Percentiles rank a stretch among this genome's conserved stretches.
Conservation (phyloP, 2,888 invertebrate genomes). For the Nemurella pictetii region DNA sequence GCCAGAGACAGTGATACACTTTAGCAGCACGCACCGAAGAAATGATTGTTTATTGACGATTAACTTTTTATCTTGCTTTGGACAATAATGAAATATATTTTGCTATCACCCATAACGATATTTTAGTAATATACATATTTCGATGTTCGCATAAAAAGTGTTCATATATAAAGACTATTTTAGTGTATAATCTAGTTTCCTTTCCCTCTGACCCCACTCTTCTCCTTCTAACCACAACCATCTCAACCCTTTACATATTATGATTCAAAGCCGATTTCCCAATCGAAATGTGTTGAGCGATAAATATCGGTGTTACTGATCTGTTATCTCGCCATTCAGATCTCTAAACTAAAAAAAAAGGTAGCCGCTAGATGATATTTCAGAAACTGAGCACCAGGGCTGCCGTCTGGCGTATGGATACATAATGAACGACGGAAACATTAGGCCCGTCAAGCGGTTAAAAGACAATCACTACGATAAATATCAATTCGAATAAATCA, state of each 20-base stretch:
- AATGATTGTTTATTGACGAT: too few species aligned
- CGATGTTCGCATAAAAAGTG: too few species aligned
- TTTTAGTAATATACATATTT: too few species aligned
- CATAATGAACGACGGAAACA: slow-evolving; percentile 22
- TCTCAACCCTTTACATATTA: neutral
- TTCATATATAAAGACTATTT: too few species aligned
- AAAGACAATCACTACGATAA: slow-evolving; percentile 26
- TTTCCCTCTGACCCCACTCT: too few species aligned
- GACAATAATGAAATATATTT: too few species aligned
- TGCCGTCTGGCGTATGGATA: neutral
- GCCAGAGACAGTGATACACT: too few species aligned
- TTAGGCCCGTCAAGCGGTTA: neutral
- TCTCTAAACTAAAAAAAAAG: neutral
- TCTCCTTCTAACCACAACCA: neutral
- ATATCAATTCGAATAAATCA: slow-evolving; percentile 9
- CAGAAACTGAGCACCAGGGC: neutral
- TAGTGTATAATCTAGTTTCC: too few species aligned
- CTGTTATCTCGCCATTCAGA: slow-evolving; percentile 17
- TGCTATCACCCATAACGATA: too few species aligned
- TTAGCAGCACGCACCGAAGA: too few species aligned
- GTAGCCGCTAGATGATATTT: neutral
- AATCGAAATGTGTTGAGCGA: neutral
- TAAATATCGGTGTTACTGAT: slow-evolving; percentile 20
- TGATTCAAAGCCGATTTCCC: neutral
- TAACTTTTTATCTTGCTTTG: too few species aligned